Conservation (phyloP, 2,888 invertebrate species). For the Napeogenes inachia region DNA sequence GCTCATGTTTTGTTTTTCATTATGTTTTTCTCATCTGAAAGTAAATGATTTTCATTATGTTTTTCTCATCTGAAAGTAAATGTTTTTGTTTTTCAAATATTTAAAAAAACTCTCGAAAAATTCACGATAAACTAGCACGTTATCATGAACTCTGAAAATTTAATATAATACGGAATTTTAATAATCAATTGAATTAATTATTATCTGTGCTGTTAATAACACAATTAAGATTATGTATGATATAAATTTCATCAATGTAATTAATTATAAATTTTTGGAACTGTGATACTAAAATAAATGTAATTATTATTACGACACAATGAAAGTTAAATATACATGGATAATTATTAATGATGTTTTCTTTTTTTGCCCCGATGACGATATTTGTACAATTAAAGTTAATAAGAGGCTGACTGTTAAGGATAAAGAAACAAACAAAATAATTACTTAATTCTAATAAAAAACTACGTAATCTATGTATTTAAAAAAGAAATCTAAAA, state of each 20-base stretch:
- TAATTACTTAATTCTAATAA: not conserved
- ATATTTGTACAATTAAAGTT: not conserved
- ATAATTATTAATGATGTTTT: conserved; percentile 20
- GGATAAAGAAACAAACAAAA: not conserved
- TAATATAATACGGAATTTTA: not conserved
- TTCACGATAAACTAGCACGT: too few species aligned
- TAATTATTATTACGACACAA: conserved; percentile 46
- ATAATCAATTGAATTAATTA: not conserved
- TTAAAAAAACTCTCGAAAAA: too few species aligned
- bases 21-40: too few species aligned
- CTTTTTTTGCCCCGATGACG: conserved; percentile 3
- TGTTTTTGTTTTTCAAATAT: too few species aligned
- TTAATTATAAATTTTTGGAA: conserved; percentile 51
- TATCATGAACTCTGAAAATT: too few species aligned
- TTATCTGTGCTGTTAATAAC: conserved; percentile 10
- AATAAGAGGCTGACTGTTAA: too few species aligned
- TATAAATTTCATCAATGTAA: conserved; percentile 30
- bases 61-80: too few species aligned
- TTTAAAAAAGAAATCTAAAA: too few species aligned
- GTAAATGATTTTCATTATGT: too few species aligned
- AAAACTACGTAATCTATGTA: too few species aligned
- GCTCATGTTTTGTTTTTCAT: too few species aligned
- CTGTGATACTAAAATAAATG: conserved; percentile 72
- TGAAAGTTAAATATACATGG: conserved; percentile 41
- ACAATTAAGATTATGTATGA: conserved; percentile 27